Base-by-base conservation (phyloP, 2,797 vertebrate species). In the Pseudomugil tenellus region DNA sequence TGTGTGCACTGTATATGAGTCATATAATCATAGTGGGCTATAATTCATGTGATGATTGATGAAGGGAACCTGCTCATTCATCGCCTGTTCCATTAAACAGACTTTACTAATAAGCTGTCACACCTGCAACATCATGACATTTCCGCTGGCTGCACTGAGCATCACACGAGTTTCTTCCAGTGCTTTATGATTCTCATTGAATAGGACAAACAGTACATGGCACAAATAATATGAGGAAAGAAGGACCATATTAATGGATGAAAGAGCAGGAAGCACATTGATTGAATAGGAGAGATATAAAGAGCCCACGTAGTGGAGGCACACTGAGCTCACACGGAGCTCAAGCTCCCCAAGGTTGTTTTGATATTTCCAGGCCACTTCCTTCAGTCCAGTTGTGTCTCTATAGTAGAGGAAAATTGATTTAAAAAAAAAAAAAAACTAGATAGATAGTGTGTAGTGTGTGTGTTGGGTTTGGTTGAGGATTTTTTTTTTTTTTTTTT, bases 301-400 rank as follows among this genome's bases (percentile, higher is more conserved):
- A 89, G 74, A 84, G 68, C 72, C 21, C 57, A 66, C 75, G 77
- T 80, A 55, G 77, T 61, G 76, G 77, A 79, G 78, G 76, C 58
- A 70, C 61, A 79, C 60, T 67, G 76, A 16, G 61, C 70, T 79
- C 81, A 70, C 67, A 67, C 75, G 37, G 16, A 74, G 75, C 74
- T 73, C 48, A 80, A 58, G 66, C 56, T 83, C 81, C 80, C 77
- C 77, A 84, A 88, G 81, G 84, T 90, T 83, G 83, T 79, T 86
- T 74, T 83, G 80, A 86, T 87, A 80, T 88, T 89, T 91, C 77
- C 1, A 4, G 84, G 69, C 64, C 72, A 69, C 84, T 88, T 86
- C 41, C 75, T 63, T 67, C 59, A 73, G 37, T 78, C 31, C 34
- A 4, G 55, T 60, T 72, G 69, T 49, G 25, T 74, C 51, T 59